A percentile compares a stretch with the other conserved stretches of the same genome.
Evolutionary conservation across 2,888 invertebrate species (phyloP).

Genomic region (Brachylomia viminalis): DNA sequence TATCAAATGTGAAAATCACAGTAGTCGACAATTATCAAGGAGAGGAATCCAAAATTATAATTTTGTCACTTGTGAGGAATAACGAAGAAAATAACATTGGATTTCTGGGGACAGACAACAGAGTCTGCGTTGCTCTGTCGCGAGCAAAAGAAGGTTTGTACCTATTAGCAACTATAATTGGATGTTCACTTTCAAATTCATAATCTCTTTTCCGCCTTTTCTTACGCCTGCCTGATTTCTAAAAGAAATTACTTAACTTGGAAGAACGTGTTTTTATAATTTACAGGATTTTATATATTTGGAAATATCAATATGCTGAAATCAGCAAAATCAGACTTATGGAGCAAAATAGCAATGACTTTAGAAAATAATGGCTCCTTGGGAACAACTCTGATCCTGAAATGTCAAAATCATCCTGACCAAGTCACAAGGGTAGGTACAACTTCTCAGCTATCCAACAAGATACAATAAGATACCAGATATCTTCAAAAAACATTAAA

Average conservation of each 20-base stretch:
- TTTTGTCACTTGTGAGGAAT: conserved; percentile 94
- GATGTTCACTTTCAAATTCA: background rate
- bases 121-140: conserved; percentile 94
- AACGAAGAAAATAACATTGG: conserved; percentile 92
- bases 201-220: background rate
- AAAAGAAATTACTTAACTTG: background rate
- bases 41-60: conserved; percentile 94
- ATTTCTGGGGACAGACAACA: conserved; percentile 92
- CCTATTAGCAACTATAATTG: background rate
- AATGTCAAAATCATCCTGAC: conserved; percentile 88
- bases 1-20: conserved; percentile 91
- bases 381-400: conserved; percentile 82
- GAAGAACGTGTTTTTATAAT: background rate
- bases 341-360: conserved; percentile 88
- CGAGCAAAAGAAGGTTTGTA: conserved; percentile 89
- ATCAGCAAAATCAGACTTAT: conserved; percentile 84
- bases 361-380: conserved; percentile 84
- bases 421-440: conserved; percentile 80
- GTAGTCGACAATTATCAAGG: conserved; percentile 96
- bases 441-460: no score
- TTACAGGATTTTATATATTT: conserved; percentile 91
- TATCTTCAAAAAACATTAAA: no score
- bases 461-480: no score
- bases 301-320: conserved; percentile 91
- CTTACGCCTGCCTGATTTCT: background rate